Conservation (phyloP, 2,888 invertebrate species). For the Melanotus villosus region DNA sequence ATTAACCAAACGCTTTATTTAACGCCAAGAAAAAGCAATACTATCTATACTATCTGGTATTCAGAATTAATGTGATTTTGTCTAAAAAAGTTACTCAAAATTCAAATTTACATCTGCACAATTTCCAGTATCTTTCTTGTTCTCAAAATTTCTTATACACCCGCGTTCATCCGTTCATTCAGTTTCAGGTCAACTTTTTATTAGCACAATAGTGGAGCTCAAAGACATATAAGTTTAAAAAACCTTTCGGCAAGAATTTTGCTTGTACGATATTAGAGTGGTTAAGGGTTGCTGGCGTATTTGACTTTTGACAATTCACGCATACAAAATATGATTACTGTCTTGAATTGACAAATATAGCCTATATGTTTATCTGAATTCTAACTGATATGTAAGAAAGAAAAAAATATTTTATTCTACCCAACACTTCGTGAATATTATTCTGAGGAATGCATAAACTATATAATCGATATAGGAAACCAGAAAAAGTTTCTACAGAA, state of each 20-base stretch:
- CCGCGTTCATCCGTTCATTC: background rate
- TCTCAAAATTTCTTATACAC: constrained; percentile 3
- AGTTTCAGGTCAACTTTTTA: constrained; percentile 5
- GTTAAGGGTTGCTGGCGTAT: constrained; percentile 7
- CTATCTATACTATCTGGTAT: too few species aligned
- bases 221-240: background rate
- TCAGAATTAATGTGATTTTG: too few species aligned
- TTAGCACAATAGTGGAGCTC: background rate
- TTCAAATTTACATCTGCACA: too few species aligned
- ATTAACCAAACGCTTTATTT: background rate
- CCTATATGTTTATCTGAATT: background rate
- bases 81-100: too few species aligned
- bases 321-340: constrained; percentile 11
- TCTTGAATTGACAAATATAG: constrained; percentile 10
- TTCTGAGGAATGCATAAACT: background rate
- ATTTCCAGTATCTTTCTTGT: too few species aligned
- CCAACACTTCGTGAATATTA: background rate
- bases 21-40: background rate
- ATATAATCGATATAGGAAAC: constrained; percentile 2
- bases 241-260: background rate
- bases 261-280: constrained; percentile 6
- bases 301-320: constrained; percentile 10
- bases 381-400: background rate
- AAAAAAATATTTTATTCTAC: constrained; percentile 1
- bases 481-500: background rate